Evolutionary conservation across 2,797 vertebrate species (phyloP).

Genomic region (Neomorphus geoffroyi): DNA sequence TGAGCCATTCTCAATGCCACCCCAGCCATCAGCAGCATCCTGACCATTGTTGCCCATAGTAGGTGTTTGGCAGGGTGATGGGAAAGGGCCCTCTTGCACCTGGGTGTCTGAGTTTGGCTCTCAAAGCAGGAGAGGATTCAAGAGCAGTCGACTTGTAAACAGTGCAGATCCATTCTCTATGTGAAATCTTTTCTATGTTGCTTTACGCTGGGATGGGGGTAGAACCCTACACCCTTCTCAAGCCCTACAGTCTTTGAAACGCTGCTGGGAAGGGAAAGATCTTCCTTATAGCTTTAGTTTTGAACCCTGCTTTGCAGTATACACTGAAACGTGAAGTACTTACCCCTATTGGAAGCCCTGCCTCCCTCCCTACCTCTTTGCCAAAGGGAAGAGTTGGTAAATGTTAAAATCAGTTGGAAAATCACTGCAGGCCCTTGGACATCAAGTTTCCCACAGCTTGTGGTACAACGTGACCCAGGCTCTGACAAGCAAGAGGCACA

Average conservation of each 20-base stretch:
- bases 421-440: background rate
- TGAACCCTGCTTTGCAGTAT: background rate
- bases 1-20: background rate
- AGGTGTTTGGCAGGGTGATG: background rate
- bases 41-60: fast-evolving
- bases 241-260: background rate
- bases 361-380: background rate
- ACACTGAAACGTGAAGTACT: fast-evolving
- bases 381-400: background rate
- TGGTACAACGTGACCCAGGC: background rate
- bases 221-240: background rate
- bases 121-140: background rate
- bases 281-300: background rate
- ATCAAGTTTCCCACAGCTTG: background rate
- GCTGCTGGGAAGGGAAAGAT: background rate
- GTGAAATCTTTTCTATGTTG: no score
- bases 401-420: background rate
- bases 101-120: background rate
- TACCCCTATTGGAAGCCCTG: fast-evolving
- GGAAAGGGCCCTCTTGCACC: background rate
- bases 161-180: no score
- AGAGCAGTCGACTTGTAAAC: no score
- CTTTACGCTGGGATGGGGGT: no score
- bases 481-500: background rate
- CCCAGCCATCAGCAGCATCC: background rate